Conservation (phyloP, 1,140 invertebrate species). For the Drosophila pallidifrons region DNA sequence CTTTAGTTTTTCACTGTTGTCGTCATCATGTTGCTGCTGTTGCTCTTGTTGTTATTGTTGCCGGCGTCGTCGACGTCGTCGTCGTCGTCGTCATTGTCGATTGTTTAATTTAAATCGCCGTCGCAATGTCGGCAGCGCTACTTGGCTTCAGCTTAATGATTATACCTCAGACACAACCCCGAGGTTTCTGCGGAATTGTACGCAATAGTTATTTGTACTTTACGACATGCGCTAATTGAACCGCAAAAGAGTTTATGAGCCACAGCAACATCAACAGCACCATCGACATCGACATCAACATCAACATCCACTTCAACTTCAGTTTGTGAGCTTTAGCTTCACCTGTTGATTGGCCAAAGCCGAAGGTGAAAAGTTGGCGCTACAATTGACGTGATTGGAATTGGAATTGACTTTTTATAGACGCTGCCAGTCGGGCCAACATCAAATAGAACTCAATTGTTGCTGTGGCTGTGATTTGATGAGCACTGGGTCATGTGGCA, state of each 20-base stretch:
- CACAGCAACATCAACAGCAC: slow-evolving; percentile 1
- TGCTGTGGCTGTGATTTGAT: slow-evolving; percentile 36
- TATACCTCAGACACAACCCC: slow-evolving; percentile 42
- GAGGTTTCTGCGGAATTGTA: slow-evolving; percentile 63
- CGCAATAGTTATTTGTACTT: slow-evolving; percentile 81
- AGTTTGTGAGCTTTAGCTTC: neutral
- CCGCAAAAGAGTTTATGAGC: slow-evolving; percentile 71
- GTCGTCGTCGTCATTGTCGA: slow-evolving; percentile 52
- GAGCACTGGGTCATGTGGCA: slow-evolving; percentile 29
- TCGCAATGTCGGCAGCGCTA: slow-evolving; percentile 53
- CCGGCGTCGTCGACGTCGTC: slow-evolving; percentile 29
- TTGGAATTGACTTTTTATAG: slow-evolving; percentile 31
- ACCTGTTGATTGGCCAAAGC: slow-evolving; percentile 60
- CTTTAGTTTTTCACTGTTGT: slow-evolving; percentile 79
- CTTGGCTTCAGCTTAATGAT: slow-evolving; percentile 68
- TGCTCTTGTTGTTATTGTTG: slow-evolving; percentile 5
- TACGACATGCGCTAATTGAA: slow-evolving; percentile 80
- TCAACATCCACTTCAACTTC: neutral
- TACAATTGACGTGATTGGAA: slow-evolving; percentile 48
- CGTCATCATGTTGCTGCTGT: slow-evolving; percentile 52
- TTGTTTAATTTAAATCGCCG: slow-evolving; percentile 62
- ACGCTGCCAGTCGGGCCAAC: slow-evolving; percentile 38
- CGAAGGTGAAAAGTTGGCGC: slow-evolving; percentile 50
- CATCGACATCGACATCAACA: slow-evolving; percentile 1
- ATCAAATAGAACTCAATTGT: slow-evolving; percentile 37